Evolutionary conservation across 2,113 vertebrate genomes (phyloP).

Genomic region (Gymnocephalus cernua): DNA sequence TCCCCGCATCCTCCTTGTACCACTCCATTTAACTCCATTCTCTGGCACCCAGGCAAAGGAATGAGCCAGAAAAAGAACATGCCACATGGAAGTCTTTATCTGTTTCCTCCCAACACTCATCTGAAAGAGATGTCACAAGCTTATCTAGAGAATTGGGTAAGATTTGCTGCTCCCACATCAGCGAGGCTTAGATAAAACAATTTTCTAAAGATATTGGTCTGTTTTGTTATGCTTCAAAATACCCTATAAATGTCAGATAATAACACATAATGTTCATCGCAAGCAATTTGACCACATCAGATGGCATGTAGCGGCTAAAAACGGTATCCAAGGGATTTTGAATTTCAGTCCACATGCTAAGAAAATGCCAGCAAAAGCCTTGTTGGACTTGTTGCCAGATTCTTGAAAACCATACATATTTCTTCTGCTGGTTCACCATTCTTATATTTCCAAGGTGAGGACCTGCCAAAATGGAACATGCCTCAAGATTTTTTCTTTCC

Average conservation of each 20-base stretch:
- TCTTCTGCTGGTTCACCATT: constrained; percentile 40
- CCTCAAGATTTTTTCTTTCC: constrained; percentile 39
- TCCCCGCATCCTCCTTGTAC: constrained; percentile 51
- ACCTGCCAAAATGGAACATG: constrained; percentile 60
- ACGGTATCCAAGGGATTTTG: constrained; percentile 32
- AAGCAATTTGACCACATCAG: constrained; percentile 37
- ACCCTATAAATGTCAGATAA: constrained; percentile 45
- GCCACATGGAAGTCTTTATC: constrained; percentile 72
- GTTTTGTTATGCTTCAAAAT: constrained; percentile 29
- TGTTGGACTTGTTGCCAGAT: constrained; percentile 38
- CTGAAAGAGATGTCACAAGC: constrained; percentile 61
- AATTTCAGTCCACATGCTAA: constrained; percentile 50
- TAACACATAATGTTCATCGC: constrained; percentile 38
- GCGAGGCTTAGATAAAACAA: constrained; percentile 20
- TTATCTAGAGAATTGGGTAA: constrained; percentile 51
- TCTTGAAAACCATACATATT: constrained; percentile 52
- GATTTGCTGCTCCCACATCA: constrained; percentile 48
- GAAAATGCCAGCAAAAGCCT: constrained; percentile 37
- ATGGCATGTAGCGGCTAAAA: constrained; percentile 12
- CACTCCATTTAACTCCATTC: constrained; percentile 58
- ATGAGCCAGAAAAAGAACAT: constrained; percentile 62
- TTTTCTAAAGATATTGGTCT: constrained; percentile 33
- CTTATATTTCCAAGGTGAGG: constrained; percentile 54
- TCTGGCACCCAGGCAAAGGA: constrained; percentile 51
- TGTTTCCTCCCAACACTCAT: constrained; percentile 60